Conservation (phyloP, 2,113 vertebrate species). For the Ophiodon elongatus region DNA sequence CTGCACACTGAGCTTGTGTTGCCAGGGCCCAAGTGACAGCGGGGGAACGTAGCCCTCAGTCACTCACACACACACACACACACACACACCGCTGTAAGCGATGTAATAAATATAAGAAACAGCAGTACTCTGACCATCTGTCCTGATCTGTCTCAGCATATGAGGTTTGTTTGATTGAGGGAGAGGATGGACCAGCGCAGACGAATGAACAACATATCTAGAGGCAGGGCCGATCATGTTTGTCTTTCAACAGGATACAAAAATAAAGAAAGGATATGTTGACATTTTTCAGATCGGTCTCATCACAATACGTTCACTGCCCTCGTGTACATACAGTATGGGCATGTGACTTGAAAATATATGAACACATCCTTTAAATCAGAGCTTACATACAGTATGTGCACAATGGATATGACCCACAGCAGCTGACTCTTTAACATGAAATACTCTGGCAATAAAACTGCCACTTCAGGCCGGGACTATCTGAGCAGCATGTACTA, state of each 20-base stretch:
- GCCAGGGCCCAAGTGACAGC: constrained; percentile 43
- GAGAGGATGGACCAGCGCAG: constrained; percentile 25
- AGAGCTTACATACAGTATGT: not conserved
- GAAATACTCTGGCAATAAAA: not conserved
- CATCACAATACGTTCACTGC: not conserved
- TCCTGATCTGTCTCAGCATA: constrained; percentile 63
- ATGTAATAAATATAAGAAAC: constrained; percentile 63
- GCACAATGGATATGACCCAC: not conserved
- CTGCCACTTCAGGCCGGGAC: not conserved
- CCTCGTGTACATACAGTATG: not conserved
- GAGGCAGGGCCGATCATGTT: constrained; percentile 16
- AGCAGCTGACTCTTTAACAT: not conserved
- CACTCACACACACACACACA: constrained; percentile 19
- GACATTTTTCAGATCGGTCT: not conserved
- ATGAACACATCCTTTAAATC: not conserved
- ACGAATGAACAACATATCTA: constrained; percentile 40
- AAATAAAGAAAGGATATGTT: not conserved
- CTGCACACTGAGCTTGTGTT: constrained; percentile 37
- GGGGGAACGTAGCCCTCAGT: constrained; percentile 39
- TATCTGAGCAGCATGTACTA: not conserved
- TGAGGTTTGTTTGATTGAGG: constrained; percentile 65
- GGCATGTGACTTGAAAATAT: not conserved
- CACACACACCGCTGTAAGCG: constrained; percentile 53
- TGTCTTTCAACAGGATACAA: not conserved
- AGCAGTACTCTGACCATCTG: constrained; percentile 68